Percentiles rank a stretch among this genome's conserved stretches.
These are phyloP conservation scores for Hyperoplus immaculatus DNA, from an alignment of 2,797 vertebrate species.

Conservation along the genomic window DNA sequence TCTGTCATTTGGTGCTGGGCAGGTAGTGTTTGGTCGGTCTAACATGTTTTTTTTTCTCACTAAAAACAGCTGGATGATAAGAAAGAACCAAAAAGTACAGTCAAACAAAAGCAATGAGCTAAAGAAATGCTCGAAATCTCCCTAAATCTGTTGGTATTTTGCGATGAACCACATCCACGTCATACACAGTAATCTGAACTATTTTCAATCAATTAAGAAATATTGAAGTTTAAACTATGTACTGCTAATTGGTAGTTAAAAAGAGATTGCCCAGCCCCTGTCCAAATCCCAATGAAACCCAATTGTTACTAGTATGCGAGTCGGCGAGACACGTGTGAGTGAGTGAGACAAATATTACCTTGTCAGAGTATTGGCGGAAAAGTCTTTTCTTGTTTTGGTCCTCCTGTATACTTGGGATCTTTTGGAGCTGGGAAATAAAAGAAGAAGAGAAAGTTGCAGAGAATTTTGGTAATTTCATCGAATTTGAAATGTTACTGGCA, in stretches of 20 bases:
- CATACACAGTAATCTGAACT: background rate
- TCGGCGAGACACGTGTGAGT: background rate
- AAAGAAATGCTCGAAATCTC: background rate
- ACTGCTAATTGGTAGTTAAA: background rate
- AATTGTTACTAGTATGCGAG: background rate
- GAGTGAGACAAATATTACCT: conserved; percentile 58
- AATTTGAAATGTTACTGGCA: background rate
- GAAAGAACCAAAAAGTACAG: background rate
- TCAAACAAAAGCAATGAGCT: too few relatives aligned
- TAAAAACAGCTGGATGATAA: background rate
- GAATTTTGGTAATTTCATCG: background rate
- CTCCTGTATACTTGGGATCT: background rate
- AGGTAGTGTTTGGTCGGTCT: background rate
- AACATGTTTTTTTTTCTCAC: background rate
- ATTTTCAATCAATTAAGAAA: background rate
- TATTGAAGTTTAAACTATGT: background rate
- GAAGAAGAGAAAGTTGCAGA: background rate
- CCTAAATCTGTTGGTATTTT: background rate
- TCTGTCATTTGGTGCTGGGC: background rate
- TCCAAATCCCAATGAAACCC: background rate
- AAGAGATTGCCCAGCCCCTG: too few relatives aligned
- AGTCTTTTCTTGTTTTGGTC: conserved; percentile 22
- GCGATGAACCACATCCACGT: background rate
- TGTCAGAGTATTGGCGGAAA: conserved; percentile 72
- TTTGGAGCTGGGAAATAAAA: conserved; percentile 25